Evolutionary conservation across 2,888 invertebrate species (phyloP).

Genomic region (Parnassius apollo): DNA sequence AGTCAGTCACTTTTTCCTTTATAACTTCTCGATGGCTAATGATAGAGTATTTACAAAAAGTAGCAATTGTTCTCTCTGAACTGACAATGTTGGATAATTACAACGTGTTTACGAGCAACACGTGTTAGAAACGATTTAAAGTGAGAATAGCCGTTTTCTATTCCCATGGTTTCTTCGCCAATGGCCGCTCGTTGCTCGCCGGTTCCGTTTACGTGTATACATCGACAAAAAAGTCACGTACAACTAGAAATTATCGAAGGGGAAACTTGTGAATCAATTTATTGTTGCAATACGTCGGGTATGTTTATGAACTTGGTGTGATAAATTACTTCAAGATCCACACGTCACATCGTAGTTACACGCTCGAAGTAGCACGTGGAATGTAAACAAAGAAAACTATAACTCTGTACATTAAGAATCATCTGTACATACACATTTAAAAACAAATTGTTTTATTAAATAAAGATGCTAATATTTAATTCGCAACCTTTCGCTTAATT

Average conservation of each 20-base stretch:
- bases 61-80: slow-evolving; percentile 16
- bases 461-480: too few relatives aligned
- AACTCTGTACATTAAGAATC: background rate
- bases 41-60: slow-evolving; percentile 4
- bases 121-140: slow-evolving; percentile 5
- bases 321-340: slow-evolving; percentile 14
- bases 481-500: too few relatives aligned
- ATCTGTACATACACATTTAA: background rate
- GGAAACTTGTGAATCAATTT: slow-evolving; percentile 38
- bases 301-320: slow-evolving; percentile 2
- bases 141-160: slow-evolving; percentile 47
- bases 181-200: slow-evolving; percentile 40
- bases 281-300: slow-evolving; percentile 23
- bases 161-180: slow-evolving; percentile 57
- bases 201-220: slow-evolving; percentile 42
- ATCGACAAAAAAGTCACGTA: slow-evolving; percentile 42
- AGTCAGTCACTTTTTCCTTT: background rate
- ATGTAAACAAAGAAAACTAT: background rate
- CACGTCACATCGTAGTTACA: background rate
- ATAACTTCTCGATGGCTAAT: background rate
- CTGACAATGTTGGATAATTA: slow-evolving; percentile 10
- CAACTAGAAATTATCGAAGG: slow-evolving; percentile 39
- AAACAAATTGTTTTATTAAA: too few relatives aligned
- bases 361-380: background rate
- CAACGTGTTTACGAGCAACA: slow-evolving; percentile 11